phyloP scores from a whole-genome alignment of 23 tunicate species.

The Halocynthia aurantium region DNA sequence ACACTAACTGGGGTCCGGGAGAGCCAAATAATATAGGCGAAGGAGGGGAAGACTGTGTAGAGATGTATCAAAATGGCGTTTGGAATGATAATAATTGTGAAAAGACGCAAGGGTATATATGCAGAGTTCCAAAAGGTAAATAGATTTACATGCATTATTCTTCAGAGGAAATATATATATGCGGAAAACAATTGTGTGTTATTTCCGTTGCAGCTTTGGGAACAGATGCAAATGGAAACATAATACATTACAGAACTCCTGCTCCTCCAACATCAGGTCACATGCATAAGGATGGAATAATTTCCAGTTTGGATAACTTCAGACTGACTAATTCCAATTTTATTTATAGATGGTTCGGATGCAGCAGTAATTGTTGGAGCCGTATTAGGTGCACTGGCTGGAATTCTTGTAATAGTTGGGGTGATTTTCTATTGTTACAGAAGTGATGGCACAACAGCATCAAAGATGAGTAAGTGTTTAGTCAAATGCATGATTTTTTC shows the following conservation, averaged over 20 bases:
- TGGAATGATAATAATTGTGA: conserved; percentile 82
- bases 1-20: conserved; percentile 75
- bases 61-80: conserved; percentile 66
- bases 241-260: conserved; percentile 52
- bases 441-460: conserved; percentile 15
- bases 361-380: conserved; percentile 70
- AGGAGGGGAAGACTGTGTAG: conserved; percentile 79
- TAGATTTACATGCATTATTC: not conserved
- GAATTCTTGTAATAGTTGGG: conserved; percentile 29
- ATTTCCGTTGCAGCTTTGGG: conserved; percentile 30
- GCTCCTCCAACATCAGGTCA: conserved; percentile 1
- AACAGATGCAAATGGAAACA: conserved; percentile 76
- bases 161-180: not conserved
- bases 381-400: conserved; percentile 47
- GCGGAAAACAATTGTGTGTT: not conserved
- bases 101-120: conserved; percentile 57
- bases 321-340: not conserved
- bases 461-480: conserved; percentile 45
- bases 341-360: conserved; percentile 10
- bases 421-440: conserved; percentile 38
- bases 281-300: not conserved
- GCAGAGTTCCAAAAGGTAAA: conserved; percentile 79
- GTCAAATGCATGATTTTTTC: no score
- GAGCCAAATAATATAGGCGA: conserved; percentile 87
- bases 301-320: not conserved